Evolutionary conservation across 2,888 invertebrate species (phyloP).

Genomic region (Lamellibrachia satsuma): DNA sequence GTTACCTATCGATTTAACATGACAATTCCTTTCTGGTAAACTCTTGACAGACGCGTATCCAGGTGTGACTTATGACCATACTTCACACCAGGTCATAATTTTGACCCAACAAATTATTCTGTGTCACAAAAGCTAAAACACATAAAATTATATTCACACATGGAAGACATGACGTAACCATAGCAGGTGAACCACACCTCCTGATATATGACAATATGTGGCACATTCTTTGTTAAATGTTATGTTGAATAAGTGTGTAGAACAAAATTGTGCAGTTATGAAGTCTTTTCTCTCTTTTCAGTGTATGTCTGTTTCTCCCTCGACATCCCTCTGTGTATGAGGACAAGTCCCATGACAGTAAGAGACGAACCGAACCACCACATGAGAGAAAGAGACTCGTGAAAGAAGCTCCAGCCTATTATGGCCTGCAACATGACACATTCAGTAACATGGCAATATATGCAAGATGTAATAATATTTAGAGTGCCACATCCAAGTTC

Average conservation of each 20-base stretch:
- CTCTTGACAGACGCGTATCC: too few relatives aligned
- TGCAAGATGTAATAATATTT: not conserved
- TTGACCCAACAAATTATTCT: not conserved
- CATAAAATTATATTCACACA: not conserved
- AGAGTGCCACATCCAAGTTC: too few relatives aligned
- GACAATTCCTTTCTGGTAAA: too few relatives aligned
- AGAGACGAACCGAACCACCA: slow-evolving; percentile 80
- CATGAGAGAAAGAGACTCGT: slow-evolving; percentile 74
- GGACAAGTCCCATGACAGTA: slow-evolving; percentile 76
- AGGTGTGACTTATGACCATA: not conserved
- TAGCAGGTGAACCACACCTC: not conserved
- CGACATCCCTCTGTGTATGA: slow-evolving; percentile 67
- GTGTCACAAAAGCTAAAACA: not conserved
- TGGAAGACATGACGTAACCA: not conserved
- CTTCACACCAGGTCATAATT: not conserved
- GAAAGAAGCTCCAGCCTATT: slow-evolving; percentile 76
- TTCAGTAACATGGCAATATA: not conserved
- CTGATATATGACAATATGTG: not conserved
- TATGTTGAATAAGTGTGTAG: not conserved
- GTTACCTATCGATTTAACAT: too few relatives aligned
- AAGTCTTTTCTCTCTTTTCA: not conserved
- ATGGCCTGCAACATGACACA: slow-evolving; percentile 72
- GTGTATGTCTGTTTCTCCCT: not conserved
- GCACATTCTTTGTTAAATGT: not conserved
- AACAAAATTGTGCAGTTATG: not conserved